Evolutionary conservation across 2,797 vertebrate species (phyloP), one percentile per base, ranked within the genome.

Genomic region (Antennarius maculatus): DNA sequence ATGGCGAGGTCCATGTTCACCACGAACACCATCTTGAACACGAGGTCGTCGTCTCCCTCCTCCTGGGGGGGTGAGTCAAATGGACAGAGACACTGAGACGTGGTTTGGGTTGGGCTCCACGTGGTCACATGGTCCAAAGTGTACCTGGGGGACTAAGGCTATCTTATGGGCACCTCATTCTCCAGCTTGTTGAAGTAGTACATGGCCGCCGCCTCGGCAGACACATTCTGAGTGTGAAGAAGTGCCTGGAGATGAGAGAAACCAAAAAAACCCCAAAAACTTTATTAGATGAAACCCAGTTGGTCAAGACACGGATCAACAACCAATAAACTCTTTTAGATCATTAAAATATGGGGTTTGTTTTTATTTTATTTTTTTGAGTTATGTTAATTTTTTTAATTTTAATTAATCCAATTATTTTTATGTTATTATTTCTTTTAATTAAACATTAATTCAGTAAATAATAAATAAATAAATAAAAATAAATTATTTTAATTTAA

Each of bases 141-240:
- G 87, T 88, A 83, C 87, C 89, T 91, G 85, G 66, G 66, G 75
- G 77, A 91, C 87, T 88, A 87, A 91, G 87, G 84, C 82, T 91
- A 90, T 37, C 84, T 88, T 88, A 88, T 85, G 74, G 83, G 86
- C 85, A 94, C 93, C 93, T 95, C 94, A 82, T 94, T 94, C 86
- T 95, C 94, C 87, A 95, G 89, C 80, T 94, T 94, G 92, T 95
- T 93, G 88, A 95, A 95, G 88, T 95, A 95, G 86, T 95, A 95
- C 92, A 95, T 94, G 59, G 94, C 94, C 41, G 95, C 95, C 79
- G 94, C 94, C 72, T 95, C 94, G 1, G 94, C 94, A 54, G 94
- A 95, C 56, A 93, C 92, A 45, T 95, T 95, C 76, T 92, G 88
- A 42, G 94, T 95, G 71, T 94, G 92, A 65, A 94, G 86, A 66